Evolutionary conservation across 2,113 vertebrate genomes (phyloP), one percentile per base, ranked within the genome.

Genomic region (Speoplatyrhinus poulsoni): DNA sequence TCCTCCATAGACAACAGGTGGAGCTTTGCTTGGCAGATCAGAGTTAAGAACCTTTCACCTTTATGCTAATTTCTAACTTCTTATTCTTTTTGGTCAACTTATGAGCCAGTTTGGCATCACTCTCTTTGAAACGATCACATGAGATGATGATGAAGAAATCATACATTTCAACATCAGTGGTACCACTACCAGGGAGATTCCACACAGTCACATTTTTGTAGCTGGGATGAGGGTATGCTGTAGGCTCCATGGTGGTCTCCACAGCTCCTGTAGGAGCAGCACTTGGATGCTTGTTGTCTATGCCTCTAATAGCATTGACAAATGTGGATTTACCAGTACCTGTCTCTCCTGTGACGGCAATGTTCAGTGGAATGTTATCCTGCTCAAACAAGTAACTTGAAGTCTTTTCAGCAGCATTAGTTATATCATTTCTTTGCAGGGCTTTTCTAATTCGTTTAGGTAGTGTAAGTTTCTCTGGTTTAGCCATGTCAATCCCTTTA

Each of bases 251-350:
- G 0, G 92, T 93, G 77, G 92, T 93, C 60, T 93, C 92, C 36
- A 90, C 81, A 0, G 88, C 80, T 1, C 91, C 92, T 0, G 93
- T 93, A 54, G 74, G 62, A 11, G 93, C 93, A 8, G 92, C 85
- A 0, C 63, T 80, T 0, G 80, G 77, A 1, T 92, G 90, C 55
- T 92, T 87, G 9, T 92, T 88, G 0, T 79, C 79, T 55, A 93
- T 60, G 47, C 90, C 92, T 0, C 90, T 84, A 12, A 94, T 79
- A 52, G 87, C 88, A 6, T 93, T 94, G 72, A 92, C 85, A 72
- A 93, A 91, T 3, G 92, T 89, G 7, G 93, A 93, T 66, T 94
- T 93, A 55, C 93, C 93, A 0, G 91, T 82, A 0, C 92, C 92
- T 0, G 88, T 87, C 77, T 93, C 92, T 15, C 92, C 93, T 0